Evolutionary conservation across 1,140 invertebrate species (phyloP), one percentile per base, ranked within the genome.

Genomic region (Anoplolepis gracilipes): DNA sequence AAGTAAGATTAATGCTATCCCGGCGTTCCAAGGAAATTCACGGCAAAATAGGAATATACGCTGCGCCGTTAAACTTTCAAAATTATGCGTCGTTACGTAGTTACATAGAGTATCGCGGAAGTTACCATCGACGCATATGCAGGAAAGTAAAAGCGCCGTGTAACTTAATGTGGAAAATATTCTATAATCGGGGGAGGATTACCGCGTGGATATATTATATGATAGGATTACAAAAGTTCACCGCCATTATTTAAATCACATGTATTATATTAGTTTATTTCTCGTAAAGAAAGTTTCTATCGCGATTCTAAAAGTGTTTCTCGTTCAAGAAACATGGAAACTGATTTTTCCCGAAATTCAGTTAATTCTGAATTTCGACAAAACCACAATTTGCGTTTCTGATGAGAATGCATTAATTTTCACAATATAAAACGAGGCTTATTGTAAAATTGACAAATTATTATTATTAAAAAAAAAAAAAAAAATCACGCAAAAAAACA

Each of bases 1-100:
- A 82, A 82, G 78, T 82, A 82, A 82, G 78, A 82, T 82, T 82
- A 82, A 82, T 82, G 78, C 78, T 82, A 82, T 73, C 67, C 78
- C 78, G 67, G 53, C 78, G 78, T 82, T 82, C 78, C 78, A 82
- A 82, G 78, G 78, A 82, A 82, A 82, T 82, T 82, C 78, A 82
- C 67, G 78, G 78, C 78, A 82, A 82, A 82, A 82, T 82, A 73
- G 78, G 78, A 82, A 82, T 82, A 82, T 82, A 82, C 67, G 78
- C 67, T 33, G 65, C 28, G 13, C 67, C 78, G 78, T 82, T 82
- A 82, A 82, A 82, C 78, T 82, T 82, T 82, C 78, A 82, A 82
- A 82, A 82, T 82, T 82, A 82, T 82, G 78, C 78, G 78, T 82
- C 78, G 67, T 82, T 82, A 82, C 67, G 78, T 82, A 82, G 78